Percentiles rank a stretch among this genome's conserved stretches.
Conservation (phyloP, 2,797 vertebrate species). For the Paedocypris micromegethes region DNA sequence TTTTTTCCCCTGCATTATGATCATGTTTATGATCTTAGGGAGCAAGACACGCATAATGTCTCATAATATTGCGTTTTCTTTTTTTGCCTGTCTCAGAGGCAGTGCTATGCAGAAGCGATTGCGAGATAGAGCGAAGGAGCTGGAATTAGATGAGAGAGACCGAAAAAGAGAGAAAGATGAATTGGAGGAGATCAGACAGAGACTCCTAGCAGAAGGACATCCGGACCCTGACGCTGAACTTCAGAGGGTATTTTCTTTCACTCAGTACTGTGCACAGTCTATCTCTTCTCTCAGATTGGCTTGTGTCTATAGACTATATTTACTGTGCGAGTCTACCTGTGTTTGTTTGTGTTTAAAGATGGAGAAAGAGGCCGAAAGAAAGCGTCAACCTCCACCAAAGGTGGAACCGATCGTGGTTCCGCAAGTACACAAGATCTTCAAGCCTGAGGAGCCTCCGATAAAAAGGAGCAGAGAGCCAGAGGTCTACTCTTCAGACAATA, state of each 20-base stretch:
- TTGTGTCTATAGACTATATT: too few relatives aligned
- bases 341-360: conserved; percentile 67
- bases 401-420: conserved; percentile 78
- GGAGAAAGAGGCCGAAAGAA: conserved; percentile 92
- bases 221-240: conserved; percentile 97
- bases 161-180: conserved; percentile 98
- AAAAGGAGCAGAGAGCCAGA: conserved; percentile 41
- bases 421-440: conserved; percentile 72
- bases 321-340: background rate
- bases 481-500: conserved; percentile 66
- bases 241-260: conserved; percentile 74
- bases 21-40: too few relatives aligned
- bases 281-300: too few relatives aligned
- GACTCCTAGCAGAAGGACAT: conserved; percentile 94
- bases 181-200: conserved; percentile 93
- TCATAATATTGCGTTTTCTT: background rate
- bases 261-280: too few relatives aligned
- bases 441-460: conserved; percentile 72
- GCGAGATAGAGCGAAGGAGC: conserved; percentile 94
- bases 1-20: too few relatives aligned
- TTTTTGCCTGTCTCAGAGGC: conserved; percentile 71
- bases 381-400: conserved; percentile 83
- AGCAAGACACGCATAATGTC: background rate
- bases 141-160: conserved; percentile 94
- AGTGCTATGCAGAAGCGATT: conserved; percentile 97